A percentile compares a stretch with the other conserved stretches of the same genome.
Evolutionary conservation across 2,888 invertebrate genomes (phyloP).

Genomic region (Hetaerina titia): DNA sequence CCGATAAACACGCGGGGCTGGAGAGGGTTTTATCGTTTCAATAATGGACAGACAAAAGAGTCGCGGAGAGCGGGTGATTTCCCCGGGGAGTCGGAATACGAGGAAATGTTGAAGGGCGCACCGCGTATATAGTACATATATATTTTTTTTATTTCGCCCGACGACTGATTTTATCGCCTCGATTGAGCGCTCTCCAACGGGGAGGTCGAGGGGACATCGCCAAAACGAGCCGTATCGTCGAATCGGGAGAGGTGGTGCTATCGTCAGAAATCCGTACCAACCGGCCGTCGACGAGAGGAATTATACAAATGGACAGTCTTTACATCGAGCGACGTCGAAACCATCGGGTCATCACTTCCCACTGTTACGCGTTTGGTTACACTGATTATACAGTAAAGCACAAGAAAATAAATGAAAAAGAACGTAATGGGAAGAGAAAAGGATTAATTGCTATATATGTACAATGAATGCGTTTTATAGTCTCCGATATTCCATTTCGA

Average conservation of each 20-base stretch:
- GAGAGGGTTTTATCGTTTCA: background rate
- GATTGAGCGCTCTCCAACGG: background rate
- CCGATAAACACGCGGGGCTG: background rate
- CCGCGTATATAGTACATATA: background rate
- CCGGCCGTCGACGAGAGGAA: background rate
- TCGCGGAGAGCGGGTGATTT: conserved; percentile 49
- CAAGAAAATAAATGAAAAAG: no score
- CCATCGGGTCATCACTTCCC: background rate
- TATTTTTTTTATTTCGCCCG: background rate
- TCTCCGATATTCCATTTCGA: no score
- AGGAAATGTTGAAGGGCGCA: conserved; percentile 36
- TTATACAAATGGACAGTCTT: background rate
- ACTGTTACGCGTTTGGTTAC: no score
- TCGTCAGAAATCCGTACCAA: conserved; percentile 28
- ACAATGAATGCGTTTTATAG: no score
- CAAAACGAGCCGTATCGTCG: conserved; percentile 5
- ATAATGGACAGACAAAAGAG: conserved; percentile 61
- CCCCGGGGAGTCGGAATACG: conserved; percentile 40
- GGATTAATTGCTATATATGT: no score
- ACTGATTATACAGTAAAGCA: no score
- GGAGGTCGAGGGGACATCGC: background rate
- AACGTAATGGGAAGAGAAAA: no score
- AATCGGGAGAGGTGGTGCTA: conserved; percentile 15
- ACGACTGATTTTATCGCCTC: conserved; percentile 62
- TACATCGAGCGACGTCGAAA: background rate